phyloP scores from a whole-genome alignment of 1,140 invertebrate genomes.

The Philotrypesis tridentata region DNA sequence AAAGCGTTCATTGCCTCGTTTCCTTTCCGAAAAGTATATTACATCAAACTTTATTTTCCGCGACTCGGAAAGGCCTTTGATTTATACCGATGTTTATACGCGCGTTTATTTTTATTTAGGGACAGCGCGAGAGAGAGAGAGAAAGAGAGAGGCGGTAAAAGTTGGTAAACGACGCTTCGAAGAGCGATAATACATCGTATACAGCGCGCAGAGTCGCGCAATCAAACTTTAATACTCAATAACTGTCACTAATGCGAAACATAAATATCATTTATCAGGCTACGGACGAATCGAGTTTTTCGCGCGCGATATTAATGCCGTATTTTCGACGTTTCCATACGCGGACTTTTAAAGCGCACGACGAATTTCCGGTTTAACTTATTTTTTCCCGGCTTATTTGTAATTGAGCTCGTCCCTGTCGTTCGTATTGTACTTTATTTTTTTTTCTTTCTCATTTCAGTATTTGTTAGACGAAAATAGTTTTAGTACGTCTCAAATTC shows the following conservation, averaged over 20 bases:
- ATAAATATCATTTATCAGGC: constrained; percentile 3
- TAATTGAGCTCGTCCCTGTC: too few relatives aligned
- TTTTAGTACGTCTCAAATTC: too few relatives aligned
- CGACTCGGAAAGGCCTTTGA: neutral
- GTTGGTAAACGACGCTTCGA: neutral
- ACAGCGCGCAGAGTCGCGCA: neutral
- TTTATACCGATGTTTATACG: neutral
- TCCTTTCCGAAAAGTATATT: neutral
- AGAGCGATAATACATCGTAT: neutral
- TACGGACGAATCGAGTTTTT: neutral
- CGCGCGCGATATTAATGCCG: neutral
- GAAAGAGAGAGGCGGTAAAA: neutral
- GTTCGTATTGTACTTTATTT: too few relatives aligned
- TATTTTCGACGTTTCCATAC: neutral
- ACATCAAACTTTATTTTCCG: neutral
- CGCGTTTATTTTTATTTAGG: neutral
- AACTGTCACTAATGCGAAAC: constrained; percentile 1
- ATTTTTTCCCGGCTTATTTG: too few relatives aligned
- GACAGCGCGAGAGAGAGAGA: neutral
- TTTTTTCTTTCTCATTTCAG: too few relatives aligned
- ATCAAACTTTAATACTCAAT: neutral
- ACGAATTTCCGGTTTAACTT: too few relatives aligned
- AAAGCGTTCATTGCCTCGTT: neutral
- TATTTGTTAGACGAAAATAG: too few relatives aligned
- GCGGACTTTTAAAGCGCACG: neutral